phyloP scores from a whole-genome alignment of 2,888 invertebrate genomes.

The Sinodicranocentrus sp. region DNA sequence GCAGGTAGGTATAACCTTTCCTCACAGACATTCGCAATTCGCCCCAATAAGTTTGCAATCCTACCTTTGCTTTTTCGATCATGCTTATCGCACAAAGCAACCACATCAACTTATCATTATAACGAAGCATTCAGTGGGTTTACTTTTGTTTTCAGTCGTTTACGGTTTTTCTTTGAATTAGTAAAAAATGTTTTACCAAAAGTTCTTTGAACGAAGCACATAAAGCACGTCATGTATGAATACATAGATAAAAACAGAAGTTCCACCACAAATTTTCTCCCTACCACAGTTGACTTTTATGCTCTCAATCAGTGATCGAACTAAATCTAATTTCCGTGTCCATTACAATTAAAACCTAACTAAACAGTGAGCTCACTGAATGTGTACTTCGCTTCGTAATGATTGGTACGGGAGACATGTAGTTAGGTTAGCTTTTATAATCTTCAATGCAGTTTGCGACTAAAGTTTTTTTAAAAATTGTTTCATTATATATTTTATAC shows the following conservation, averaged over 20 bases:
- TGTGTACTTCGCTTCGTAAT: constrained; percentile 4
- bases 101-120: too few species aligned
- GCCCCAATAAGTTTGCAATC: constrained; percentile 26
- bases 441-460: constrained; percentile 52
- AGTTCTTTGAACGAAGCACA: too few species aligned
- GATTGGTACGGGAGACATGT: constrained; percentile 46
- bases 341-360: too few species aligned
- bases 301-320: too few species aligned
- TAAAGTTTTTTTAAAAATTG: constrained; percentile 55
- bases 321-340: too few species aligned
- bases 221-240: too few species aligned
- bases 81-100: not conserved
- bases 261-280: too few species aligned
- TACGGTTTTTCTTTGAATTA: too few species aligned
- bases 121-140: constrained; percentile 37
- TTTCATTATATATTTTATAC: constrained; percentile 75
- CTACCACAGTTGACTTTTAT: too few species aligned
- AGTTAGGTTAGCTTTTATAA: constrained; percentile 63
- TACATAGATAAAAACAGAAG: too few species aligned
- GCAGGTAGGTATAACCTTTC: constrained; percentile 86
- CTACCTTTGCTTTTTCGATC: not conserved
- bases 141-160: not conserved
- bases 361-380: constrained; percentile 44
- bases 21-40: constrained; percentile 36
- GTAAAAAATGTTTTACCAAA: too few species aligned